These are phyloP conservation scores for Drosophila melanica DNA, from an alignment of 1,140 invertebrate species.

Conservation along the genomic window DNA sequence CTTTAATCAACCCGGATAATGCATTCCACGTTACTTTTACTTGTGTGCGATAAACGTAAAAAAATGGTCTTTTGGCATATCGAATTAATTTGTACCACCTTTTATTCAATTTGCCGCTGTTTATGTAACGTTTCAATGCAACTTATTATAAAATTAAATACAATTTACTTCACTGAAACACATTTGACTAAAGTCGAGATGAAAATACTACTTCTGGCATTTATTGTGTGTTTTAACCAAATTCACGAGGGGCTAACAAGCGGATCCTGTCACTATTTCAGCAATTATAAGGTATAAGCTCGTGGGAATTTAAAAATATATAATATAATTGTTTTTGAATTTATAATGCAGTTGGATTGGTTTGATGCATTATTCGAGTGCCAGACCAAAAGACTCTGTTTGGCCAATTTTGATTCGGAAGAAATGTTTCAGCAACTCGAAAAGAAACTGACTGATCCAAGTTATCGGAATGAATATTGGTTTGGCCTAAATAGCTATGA, in stretches of 20 bases:
- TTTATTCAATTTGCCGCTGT: background rate
- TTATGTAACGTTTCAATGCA: background rate
- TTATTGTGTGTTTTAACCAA: background rate
- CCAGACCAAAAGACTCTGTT: slow-evolving; percentile 21
- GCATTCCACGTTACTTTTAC: background rate
- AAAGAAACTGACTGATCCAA: background rate
- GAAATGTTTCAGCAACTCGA: background rate
- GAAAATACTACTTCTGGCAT: background rate
- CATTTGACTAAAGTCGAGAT: slow-evolving; percentile 6
- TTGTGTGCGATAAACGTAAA: background rate
- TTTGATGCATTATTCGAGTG: slow-evolving; percentile 31
- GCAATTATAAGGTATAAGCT: slow-evolving; percentile 5
- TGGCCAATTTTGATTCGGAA: slow-evolving; percentile 26
- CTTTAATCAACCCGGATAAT: no score
- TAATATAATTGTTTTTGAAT: background rate
- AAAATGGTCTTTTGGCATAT: background rate
- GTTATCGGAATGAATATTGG: slow-evolving; percentile 19
- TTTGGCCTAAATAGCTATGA: slow-evolving; percentile 30
- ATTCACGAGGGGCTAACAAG: background rate
- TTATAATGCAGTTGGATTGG: slow-evolving; percentile 21
- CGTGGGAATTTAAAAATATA: no score
- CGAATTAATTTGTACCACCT: background rate
- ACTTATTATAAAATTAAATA: background rate
- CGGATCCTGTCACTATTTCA: slow-evolving; percentile 46
- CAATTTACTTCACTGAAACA: background rate